These are phyloP conservation scores for cattle (Bos taurus) DNA, from an alignment of 2,113 vertebrate species.

Conservation along the genomic window DNA sequence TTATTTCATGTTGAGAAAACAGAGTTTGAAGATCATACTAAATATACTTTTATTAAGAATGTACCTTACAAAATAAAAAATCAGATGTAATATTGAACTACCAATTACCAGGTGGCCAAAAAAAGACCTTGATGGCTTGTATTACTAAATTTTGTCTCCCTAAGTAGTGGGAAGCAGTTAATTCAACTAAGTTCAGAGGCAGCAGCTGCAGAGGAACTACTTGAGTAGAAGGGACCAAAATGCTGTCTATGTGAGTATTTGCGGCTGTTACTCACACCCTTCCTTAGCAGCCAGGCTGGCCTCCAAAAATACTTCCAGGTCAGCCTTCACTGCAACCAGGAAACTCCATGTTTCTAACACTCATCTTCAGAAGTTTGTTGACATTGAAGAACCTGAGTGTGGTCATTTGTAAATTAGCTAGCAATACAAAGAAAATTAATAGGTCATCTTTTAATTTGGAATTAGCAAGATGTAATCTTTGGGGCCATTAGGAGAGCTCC, in stretches of 20 bases:
- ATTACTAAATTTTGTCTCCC: background rate
- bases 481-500: background rate
- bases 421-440: background rate
- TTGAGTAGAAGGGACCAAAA: background rate
- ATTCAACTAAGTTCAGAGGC: background rate
- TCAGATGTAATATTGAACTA: background rate
- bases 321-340: background rate
- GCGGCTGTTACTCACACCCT: background rate
- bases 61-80: background rate
- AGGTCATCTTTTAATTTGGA: background rate
- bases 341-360: background rate
- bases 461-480: background rate
- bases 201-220: background rate
- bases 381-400: background rate
- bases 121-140: background rate
- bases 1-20: background rate
- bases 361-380: background rate
- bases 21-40: background rate
- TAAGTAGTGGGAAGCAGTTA: background rate
- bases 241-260: background rate
- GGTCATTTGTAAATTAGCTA: background rate
- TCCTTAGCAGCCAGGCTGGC: background rate
- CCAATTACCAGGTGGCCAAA: background rate
- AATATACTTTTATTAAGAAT: background rate
- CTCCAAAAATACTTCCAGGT: background rate